Base-by-base conservation (phyloP, 2,888 invertebrate species). In the Ectropis crepuscularia region DNA sequence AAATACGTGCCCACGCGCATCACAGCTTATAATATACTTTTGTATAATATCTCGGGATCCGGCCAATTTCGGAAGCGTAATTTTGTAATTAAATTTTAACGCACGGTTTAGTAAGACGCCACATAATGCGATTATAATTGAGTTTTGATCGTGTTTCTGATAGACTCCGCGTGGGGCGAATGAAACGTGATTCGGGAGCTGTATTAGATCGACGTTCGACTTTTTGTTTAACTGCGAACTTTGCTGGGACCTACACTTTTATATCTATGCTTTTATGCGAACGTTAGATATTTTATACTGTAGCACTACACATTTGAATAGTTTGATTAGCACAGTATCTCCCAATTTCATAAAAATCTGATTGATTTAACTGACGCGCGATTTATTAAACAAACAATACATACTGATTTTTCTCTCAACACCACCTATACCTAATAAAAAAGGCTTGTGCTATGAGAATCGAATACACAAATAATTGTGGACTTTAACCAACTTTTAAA, bases 1-100 rank as follows among this genome's bases (percentile, higher is more conserved):
- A 88, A 90, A 89, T 85, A 84, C 80, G 77, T 79, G 84, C 89
- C 89, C 89, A 89, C 90, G 89, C 87, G 81, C 86, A 86, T 83
- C 81, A 81, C 79, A 78, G 79, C 81, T 84, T 85, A 65, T 57
- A 57, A 37, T 57, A 84, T 82, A 81, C 79, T 80, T 79, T 82
- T 79, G 80, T 87, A 83, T 86, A 82, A 83, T 83, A 79, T 75
- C 81, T 79, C 68, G 70, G 72, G 73, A 74, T 72, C 76, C 74
- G 61, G 75, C 74, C 74, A 78, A 78, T 82, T 82, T 80, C 85
- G 80, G 87, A 82, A 88, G 88, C 85, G 77, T 78, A 77, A 75
- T 78, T 81, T 80, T 78, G 75, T 86, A 85, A 88, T 88, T 89
- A 83, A 86, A 88, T 88, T 72, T 88, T 86, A 85, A 86, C 87